Evolutionary conservation across 1,140 invertebrate genomes (phyloP), one percentile per base, ranked within the genome.

Genomic region (Meteorus sp.): DNA sequence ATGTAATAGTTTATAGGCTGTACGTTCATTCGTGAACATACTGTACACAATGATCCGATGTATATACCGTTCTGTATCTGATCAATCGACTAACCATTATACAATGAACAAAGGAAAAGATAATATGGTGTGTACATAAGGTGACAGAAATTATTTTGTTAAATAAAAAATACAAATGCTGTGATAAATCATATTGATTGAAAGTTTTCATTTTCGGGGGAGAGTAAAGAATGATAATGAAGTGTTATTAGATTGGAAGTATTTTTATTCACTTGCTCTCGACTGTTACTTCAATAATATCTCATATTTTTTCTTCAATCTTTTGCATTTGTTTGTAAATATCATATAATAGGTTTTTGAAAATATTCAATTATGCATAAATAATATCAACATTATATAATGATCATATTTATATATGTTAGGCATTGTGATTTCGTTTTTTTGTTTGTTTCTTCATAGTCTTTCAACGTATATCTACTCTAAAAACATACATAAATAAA

Each of bases 281-380:
- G 41, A 67, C 47, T 61, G 43, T 41, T 59, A 56, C 60, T 71
- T 70, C 66, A 68, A 69, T 70, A 69, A 55, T 71, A 68, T 59
- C 65, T 67, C 48, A 65, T 63, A 59, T 66, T 22, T 57, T 35
- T 43, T 52, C 39, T 13, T 47, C 31, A 48, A 41, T 22, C 4
- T 66, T 63, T 64, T 66, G 66, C n/a, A 9, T 33, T 72, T 71
- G 69, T 66, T 64, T 71, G 67, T 68, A 65, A 71, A 64, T 17
- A 8, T 22, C 22, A 7, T 53, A 65, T 65, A 65, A 65, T 68
- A 60, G 61, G 47, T 64, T 74, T 56, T 73, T 65, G 60, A 67
- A 65, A 72, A 71, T 74, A 73, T 70, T 76, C 70, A 73, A 75
- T 70, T 69, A 72, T 65, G 72, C 70, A 76, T 59, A 59, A 62